Conservation (phyloP, 2,888 invertebrate genomes). For the Mythimna albipuncta region DNA sequence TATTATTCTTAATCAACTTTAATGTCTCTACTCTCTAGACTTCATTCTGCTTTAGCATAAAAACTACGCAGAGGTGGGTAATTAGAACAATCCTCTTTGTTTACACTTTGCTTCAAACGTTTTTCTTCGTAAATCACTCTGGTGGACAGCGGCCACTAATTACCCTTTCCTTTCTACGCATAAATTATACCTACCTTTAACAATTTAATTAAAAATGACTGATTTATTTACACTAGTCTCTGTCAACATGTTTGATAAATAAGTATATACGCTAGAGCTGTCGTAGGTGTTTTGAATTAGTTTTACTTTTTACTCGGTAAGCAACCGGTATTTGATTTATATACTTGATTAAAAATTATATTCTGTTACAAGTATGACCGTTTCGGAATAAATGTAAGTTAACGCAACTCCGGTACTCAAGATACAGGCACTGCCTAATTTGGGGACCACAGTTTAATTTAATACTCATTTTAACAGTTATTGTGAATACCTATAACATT, state of each 20-base stretch:
- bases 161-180: conserved; percentile 60
- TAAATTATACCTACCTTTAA: conserved; percentile 65
- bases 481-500: no score
- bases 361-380: no score
- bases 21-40: conserved; percentile 21
- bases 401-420: no score
- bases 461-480: no score
- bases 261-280: not conserved
- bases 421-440: no score
- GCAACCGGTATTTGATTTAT: no score
- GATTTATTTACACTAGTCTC: conserved; percentile 69
- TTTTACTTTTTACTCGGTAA: no score
- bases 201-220: conserved; percentile 75
- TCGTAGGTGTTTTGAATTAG: no score
- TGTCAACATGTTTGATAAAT: conserved; percentile 34
- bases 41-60: conserved; percentile 18
- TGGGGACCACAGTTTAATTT: no score
- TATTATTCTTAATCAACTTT: conserved; percentile 33
- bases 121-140: conserved; percentile 56
- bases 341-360: no score
- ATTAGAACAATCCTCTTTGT: conserved; percentile 50
- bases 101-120: conserved; percentile 41
- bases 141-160: conserved; percentile 60
- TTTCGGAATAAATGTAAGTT: no score
- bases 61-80: conserved; percentile 44